phyloP scores from a whole-genome alignment of 2,888 invertebrate species.

The Plemyria rubiginata region DNA sequence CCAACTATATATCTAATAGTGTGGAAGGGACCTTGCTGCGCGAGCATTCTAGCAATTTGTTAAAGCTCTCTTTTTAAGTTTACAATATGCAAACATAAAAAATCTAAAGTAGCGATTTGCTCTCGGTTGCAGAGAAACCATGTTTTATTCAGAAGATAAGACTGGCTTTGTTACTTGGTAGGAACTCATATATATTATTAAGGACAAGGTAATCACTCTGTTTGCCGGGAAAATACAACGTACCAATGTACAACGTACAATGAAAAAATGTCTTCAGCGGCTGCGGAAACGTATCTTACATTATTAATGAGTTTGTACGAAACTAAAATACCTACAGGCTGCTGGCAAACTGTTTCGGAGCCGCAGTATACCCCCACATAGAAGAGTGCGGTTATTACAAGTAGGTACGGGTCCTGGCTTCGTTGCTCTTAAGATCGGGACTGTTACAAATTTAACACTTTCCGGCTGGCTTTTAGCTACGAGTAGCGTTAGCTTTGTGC shows the following conservation, averaged over 20 bases:
- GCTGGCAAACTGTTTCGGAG: conserved; percentile 40
- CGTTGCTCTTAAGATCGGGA: conserved; percentile 41
- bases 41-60: conserved; percentile 21
- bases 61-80: conserved; percentile 33
- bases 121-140: conserved; percentile 61
- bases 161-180: conserved; percentile 74
- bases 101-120: conserved; percentile 59
- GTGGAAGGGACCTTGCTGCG: conserved; percentile 6
- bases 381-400: conserved; percentile 40
- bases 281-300: conserved; percentile 55
- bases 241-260: conserved; percentile 59
- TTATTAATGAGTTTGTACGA: conserved; percentile 54
- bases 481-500: conserved; percentile 41
- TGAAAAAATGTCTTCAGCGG: conserved; percentile 63
- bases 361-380: conserved; percentile 28
- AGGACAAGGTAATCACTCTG: conserved; percentile 73
- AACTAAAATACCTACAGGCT: conserved; percentile 47
- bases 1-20: not conserved
- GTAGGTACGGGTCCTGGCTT: conserved; percentile 37
- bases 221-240: conserved; percentile 65
- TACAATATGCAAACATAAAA: conserved; percentile 50
- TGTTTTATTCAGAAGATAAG: conserved; percentile 77
- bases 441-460: conserved; percentile 58
- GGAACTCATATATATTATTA: conserved; percentile 76
- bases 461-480: conserved; percentile 49